These are phyloP conservation scores for Biston betularia DNA, from an alignment of 2,888 invertebrate genomes.

Conservation along the genomic window DNA sequence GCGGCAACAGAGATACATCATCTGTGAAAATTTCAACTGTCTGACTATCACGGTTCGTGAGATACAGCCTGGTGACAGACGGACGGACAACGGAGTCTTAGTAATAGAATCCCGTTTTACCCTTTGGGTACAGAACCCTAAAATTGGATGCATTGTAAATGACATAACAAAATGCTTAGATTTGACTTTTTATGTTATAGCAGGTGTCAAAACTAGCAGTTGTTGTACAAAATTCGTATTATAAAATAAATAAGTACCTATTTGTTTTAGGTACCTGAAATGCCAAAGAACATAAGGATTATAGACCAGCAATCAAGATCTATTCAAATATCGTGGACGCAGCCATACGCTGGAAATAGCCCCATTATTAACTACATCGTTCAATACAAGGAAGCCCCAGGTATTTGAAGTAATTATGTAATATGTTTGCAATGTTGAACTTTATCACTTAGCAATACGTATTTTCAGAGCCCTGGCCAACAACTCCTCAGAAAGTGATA, in stretches of 20 bases:
- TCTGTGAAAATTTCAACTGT: no score
- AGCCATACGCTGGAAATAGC: slow-evolving; percentile 95
- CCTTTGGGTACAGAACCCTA: no score
- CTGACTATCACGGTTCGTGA: no score
- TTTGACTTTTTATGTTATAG: no score
- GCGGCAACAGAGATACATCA: no score
- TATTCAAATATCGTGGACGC: slow-evolving; percentile 95
- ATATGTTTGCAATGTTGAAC: background rate
- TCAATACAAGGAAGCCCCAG: slow-evolving; percentile 94
- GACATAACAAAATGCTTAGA: no score
- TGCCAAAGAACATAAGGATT: slow-evolving; percentile 94
- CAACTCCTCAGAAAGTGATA: slow-evolving; percentile 92
- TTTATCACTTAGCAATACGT: slow-evolving; percentile 7
- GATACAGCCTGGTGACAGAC: no score
- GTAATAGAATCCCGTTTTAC: no score
- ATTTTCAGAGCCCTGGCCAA: slow-evolving; percentile 91
- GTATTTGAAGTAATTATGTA: slow-evolving; percentile 65
- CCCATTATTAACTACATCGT: slow-evolving; percentile 95
- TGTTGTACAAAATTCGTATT: background rate
- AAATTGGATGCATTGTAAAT: no score
- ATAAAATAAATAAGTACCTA: background rate
- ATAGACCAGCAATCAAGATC: slow-evolving; percentile 94
- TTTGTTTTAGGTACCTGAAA: slow-evolving; percentile 92
- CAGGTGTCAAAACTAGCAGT: no score
- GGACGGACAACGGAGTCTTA: no score